A percentile compares a stretch with the other conserved stretches of the same genome.
Evolutionary conservation across 2,888 invertebrate genomes (phyloP).

Genomic region (Candidula unifasciata): DNA sequence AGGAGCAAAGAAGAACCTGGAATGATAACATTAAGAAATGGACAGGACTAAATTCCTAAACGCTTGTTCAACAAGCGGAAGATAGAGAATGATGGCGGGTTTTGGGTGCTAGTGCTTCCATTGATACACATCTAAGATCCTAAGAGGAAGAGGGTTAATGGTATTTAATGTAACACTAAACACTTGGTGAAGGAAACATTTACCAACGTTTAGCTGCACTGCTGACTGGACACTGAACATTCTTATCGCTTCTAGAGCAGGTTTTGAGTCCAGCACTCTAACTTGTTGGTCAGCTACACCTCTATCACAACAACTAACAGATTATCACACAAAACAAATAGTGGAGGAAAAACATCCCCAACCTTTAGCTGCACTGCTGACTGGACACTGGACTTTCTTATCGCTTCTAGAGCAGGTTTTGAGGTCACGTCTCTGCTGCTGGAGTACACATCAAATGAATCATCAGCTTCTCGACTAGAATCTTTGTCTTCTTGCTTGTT

Average conservation of each 20-base stretch:
- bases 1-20: too few relatives aligned
- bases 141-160: too few relatives aligned
- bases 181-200: neutral
- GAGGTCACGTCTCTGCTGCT: neutral
- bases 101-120: too few relatives aligned
- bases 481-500: neutral
- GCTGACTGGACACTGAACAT: constrained; percentile 9
- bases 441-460: constrained; percentile 1
- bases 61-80: too few relatives aligned
- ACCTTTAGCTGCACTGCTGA: constrained; percentile 18
- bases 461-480: neutral
- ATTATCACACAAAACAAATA: neutral
- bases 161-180: too few relatives aligned
- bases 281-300: too few relatives aligned
- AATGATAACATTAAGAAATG: too few relatives aligned
- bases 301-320: too few relatives aligned
- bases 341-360: neutral
- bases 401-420: neutral
- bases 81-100: too few relatives aligned
- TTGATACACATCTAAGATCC: too few relatives aligned
- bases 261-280: too few relatives aligned
- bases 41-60: too few relatives aligned
- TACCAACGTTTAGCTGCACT: constrained; percentile 12
- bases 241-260: neutral
- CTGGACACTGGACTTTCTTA: constrained; percentile 11